Conservation (phyloP, 1,140 invertebrate genomes). For the Periplaneta americana region DNA sequence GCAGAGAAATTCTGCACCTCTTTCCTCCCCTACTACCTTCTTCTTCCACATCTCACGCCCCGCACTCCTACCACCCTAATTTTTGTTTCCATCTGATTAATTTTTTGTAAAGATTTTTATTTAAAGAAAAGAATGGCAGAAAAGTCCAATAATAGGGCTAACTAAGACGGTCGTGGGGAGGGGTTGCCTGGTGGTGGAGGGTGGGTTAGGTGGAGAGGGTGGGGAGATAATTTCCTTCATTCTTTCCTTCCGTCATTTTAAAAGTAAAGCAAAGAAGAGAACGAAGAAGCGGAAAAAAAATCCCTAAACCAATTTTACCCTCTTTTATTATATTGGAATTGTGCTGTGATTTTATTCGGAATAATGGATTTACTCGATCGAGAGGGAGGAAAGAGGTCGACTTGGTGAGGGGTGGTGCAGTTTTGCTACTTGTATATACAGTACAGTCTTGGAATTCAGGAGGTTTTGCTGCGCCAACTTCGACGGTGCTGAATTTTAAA, state of each 20-base stretch:
- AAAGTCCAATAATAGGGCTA: conserved; percentile 10
- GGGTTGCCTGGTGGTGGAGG: neutral
- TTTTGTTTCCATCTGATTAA: conserved; percentile 1
- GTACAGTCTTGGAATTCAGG: neutral
- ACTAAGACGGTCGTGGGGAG: neutral
- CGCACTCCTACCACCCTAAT: neutral
- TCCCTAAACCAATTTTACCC: conserved; percentile 9
- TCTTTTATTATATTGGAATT: conserved; percentile 11
- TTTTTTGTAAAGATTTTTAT: neutral
- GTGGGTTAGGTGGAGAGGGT: neutral
- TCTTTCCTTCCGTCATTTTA: conserved; percentile 15
- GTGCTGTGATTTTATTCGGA: conserved; percentile 8
- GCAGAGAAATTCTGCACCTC: neutral
- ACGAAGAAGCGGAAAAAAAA: neutral
- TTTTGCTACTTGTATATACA: neutral
- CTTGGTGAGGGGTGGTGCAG: neutral
- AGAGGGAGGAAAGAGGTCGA: neutral
- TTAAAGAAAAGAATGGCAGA: conserved; percentile 3
- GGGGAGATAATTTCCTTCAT: conserved; percentile 15
- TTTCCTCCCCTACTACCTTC: too few species aligned
- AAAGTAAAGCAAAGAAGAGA: conserved; percentile 5
- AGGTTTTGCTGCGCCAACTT: too few species aligned
- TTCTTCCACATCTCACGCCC: neutral
- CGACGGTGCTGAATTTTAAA: too few species aligned
- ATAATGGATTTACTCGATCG: conserved; percentile 10